Percentiles rank a stretch among this genome's conserved stretches.
Conservation (phyloP, 2,888 invertebrate genomes). For the Rhodophaea formosa region DNA sequence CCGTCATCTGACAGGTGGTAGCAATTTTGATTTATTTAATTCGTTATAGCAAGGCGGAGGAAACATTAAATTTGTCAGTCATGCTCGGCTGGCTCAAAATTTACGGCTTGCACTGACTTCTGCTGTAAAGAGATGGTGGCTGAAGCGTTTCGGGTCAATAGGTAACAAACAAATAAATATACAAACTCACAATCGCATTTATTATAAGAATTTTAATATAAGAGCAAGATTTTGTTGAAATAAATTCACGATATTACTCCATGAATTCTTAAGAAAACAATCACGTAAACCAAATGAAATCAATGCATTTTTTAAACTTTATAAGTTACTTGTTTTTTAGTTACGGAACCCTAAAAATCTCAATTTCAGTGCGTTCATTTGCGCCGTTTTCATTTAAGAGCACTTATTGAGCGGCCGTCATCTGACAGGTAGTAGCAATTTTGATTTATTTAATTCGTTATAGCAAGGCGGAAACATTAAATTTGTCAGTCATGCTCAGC, state of each 20-base stretch:
- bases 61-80: slow-evolving; percentile 45
- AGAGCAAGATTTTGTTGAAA: too few relatives aligned
- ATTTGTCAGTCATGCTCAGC: slow-evolving; percentile 37
- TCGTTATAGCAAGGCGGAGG: slow-evolving; percentile 38
- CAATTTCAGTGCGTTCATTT: slow-evolving; percentile 36
- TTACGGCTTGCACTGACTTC: slow-evolving; percentile 16
- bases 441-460: slow-evolving; percentile 51
- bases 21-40: slow-evolving; percentile 52
- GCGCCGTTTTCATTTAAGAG: slow-evolving; percentile 41
- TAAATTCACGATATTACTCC: too few relatives aligned
- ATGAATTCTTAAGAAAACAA: too few relatives aligned
- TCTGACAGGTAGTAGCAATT: slow-evolving; percentile 44
- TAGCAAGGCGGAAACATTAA: slow-evolving; percentile 42
- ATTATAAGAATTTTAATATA: too few relatives aligned
- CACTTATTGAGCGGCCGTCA: slow-evolving; percentile 42
- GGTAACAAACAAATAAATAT: too few relatives aligned
- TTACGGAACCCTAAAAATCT: background rate
- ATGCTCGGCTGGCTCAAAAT: slow-evolving; percentile 24
- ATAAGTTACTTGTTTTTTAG: too few relatives aligned
- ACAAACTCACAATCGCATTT: too few relatives aligned
- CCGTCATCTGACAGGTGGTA: slow-evolving; percentile 42
- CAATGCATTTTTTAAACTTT: too few relatives aligned
- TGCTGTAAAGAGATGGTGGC: background rate
- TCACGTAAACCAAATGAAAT: too few relatives aligned
- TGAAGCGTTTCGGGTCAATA: background rate